Percentiles rank a stretch among this genome's conserved stretches.
phyloP scores from a whole-genome alignment of 2,888 invertebrate genomes.

The Malthinus flaveolus region DNA sequence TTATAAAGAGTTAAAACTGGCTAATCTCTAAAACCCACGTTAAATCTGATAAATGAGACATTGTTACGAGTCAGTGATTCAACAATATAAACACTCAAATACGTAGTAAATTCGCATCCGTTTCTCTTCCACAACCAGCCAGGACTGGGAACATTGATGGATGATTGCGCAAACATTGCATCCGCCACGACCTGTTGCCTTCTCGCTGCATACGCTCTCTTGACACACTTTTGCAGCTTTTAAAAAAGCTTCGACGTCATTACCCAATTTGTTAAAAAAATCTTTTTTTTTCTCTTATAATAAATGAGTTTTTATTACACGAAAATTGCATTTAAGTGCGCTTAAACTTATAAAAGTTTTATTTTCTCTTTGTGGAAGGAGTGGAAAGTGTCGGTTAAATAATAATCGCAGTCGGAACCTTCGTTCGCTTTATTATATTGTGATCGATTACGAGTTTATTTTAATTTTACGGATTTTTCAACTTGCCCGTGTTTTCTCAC shows the following conservation, averaged over 20 bases:
- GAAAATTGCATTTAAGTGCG: too few species aligned
- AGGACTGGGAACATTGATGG: constrained; percentile 46
- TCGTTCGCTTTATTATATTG: too few species aligned
- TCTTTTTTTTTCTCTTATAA: background rate
- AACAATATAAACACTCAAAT: constrained; percentile 55
- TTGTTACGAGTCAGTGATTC: constrained; percentile 54
- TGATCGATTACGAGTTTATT: too few species aligned
- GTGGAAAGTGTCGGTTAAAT: too few species aligned
- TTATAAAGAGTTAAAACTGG: constrained; percentile 15
- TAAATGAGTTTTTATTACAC: too few species aligned
- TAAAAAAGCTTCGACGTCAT: constrained; percentile 3
- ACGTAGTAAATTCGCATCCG: constrained; percentile 54
- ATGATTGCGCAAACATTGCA: constrained; percentile 48
- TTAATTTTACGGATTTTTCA: too few species aligned
- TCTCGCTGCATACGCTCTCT: constrained; percentile 31
- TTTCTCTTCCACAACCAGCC: constrained; percentile 40
- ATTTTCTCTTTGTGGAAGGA: too few species aligned
- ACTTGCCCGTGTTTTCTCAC: too few species aligned
- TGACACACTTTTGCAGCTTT: constrained; percentile 18
- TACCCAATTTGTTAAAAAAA: background rate
- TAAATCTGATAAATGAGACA: constrained; percentile 54
- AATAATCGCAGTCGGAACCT: too few species aligned
- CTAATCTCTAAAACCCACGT: constrained; percentile 38
- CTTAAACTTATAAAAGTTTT: too few species aligned
- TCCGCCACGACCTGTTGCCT: constrained; percentile 49